Base-by-base conservation (phyloP, 30 jellyfish, hydroid and myxozoan species). In the Cassiopea xamachana region DNA sequence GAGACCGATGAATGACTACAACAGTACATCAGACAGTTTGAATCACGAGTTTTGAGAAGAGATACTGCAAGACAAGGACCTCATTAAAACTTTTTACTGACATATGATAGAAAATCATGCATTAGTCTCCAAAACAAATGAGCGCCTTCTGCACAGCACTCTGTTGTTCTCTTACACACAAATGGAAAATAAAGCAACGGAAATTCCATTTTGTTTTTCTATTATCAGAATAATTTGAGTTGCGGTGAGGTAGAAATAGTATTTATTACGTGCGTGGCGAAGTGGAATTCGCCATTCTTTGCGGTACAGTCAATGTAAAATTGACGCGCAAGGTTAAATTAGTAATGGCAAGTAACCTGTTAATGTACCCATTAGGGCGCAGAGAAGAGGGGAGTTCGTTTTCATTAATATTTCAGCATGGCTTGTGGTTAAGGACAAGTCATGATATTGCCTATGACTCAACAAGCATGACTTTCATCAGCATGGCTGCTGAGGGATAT, bases 211-310 rank as follows among this genome's bases (percentile, higher is more conserved):
- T 71, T 55, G 27, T 1, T 19, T 3, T 71, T 0, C 39, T 27
- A 71, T 19, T 19, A 13, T 16, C 5, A 0, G 55, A 71, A 71
- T 71, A 55, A 9, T 27, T 71, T 55, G 27, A 6, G 15, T 71
- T 71, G 80, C 27, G 80, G 80, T 71, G 51, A 15, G 39, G 27
- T 71, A 2, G 80, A 71, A 71, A 14, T 71, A 71, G 80, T 71
- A 71, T 71, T 71, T 43, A 71, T 71, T 14, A 27, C n/a, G 27
- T 2, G 80, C 39, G 55, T 27, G 15, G n/a, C 16, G 1, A 71
- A 71, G 27, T 64, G 51, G 50, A 71, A 71, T 71, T 14, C 2
- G 27, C 50, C 15, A 19, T 71, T 71, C 80, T 2, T 7, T 2
- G 59, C 39, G n/a, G 59, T 55, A 71, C 27, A 14, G 80, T 71